phyloP scores from a whole-genome alignment of 2,797 vertebrate genomes.

The Tiaroga cobitis region DNA sequence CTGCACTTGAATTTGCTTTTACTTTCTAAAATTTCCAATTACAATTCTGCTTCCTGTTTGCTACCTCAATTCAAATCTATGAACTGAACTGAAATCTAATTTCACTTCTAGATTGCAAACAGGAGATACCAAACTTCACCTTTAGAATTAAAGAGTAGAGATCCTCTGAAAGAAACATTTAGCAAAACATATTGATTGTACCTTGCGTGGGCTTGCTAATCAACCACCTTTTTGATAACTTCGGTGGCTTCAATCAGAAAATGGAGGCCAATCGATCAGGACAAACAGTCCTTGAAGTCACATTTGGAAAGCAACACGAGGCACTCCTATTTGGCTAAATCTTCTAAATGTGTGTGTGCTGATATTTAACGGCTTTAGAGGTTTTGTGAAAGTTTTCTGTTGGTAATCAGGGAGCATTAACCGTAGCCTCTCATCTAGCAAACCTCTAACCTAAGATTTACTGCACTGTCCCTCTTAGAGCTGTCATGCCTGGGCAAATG shows the following conservation, averaged over 20 bases:
- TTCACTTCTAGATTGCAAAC: background rate
- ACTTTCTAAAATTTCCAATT: background rate
- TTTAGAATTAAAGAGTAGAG: constrained; percentile 51
- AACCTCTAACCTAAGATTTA: constrained; percentile 31
- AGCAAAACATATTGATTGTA: constrained; percentile 56
- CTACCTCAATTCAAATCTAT: background rate
- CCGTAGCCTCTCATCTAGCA: constrained; percentile 38
- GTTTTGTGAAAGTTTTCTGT: constrained; percentile 38
- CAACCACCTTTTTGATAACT: constrained; percentile 58
- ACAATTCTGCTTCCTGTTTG: background rate
- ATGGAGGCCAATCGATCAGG: constrained; percentile 63
- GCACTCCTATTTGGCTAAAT: constrained; percentile 45
- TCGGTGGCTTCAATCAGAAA: constrained; percentile 64
- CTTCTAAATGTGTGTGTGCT: constrained; percentile 50
- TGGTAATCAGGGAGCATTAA: constrained; percentile 41
- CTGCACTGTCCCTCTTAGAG: constrained; percentile 25
- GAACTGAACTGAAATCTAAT: background rate
- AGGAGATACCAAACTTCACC: constrained; percentile 32
- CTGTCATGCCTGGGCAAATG: constrained; percentile 15
- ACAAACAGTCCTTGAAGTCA: constrained; percentile 63
- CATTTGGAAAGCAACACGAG: constrained; percentile 49
- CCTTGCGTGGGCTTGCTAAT: constrained; percentile 55
- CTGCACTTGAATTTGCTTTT: background rate
- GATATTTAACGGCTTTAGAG: constrained; percentile 54
- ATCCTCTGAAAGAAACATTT: constrained; percentile 47